These are phyloP conservation scores for Rhizomys pruinosus DNA, from an alignment of 2,113 vertebrate genomes.

Conservation along the genomic window DNA sequence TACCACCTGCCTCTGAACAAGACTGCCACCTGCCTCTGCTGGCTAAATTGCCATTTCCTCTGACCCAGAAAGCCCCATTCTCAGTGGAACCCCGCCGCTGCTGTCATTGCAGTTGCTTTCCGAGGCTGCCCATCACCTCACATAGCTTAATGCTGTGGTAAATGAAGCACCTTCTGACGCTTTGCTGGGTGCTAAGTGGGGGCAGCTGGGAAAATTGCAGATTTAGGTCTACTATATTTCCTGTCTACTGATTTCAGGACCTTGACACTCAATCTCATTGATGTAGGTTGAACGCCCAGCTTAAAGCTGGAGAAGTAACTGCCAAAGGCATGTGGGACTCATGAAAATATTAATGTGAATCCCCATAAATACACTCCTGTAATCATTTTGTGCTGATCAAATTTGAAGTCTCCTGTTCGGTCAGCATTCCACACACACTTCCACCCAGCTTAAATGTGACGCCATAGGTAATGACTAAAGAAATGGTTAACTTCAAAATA, in stretches of 20 bases:
- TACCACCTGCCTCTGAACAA: background rate
- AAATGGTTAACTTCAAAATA: slow-evolving; percentile 49
- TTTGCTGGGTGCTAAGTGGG: background rate
- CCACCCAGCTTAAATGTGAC: background rate
- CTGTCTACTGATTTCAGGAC: background rate
- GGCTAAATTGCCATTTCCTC: background rate
- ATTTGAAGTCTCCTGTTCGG: background rate
- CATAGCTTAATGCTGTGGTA: background rate
- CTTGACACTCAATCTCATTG: background rate
- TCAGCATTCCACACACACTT: background rate
- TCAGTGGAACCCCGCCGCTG: background rate
- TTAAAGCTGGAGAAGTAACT: slow-evolving; percentile 7
- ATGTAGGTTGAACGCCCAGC: background rate
- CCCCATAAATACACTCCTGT: background rate
- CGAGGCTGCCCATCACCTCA: background rate
- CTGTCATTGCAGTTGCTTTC: background rate
- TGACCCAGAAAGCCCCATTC: background rate
- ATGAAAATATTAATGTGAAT: background rate
- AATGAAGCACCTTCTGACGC: background rate
- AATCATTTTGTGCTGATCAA: background rate
- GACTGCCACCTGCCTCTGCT: background rate
- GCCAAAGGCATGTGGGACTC: background rate
- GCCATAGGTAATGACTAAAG: background rate
- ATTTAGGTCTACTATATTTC: background rate
- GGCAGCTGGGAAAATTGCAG: background rate